A percentile compares a stretch with the other conserved stretches of the same genome.
Conservation (phyloP, 2,797 vertebrate genomes). For the Malacoctenus gilli region DNA sequence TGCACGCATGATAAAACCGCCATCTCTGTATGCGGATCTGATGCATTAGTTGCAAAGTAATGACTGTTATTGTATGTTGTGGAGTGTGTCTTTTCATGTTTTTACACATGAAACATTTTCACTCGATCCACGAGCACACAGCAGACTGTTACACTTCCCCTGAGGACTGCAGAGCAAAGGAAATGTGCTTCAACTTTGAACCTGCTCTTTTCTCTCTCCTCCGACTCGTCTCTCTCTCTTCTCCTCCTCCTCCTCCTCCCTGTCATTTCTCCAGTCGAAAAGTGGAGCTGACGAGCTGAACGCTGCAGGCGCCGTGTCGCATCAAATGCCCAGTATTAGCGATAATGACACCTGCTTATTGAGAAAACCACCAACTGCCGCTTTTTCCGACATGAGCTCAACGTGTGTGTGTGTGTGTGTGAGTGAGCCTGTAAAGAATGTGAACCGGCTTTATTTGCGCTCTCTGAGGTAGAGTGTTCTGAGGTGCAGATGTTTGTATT, state of each 20-base stretch:
- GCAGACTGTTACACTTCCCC: conserved; percentile 33
- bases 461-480: conserved; percentile 18
- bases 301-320: conserved; percentile 38
- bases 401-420: conserved; percentile 7
- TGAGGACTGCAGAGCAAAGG: conserved; percentile 18
- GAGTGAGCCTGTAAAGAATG: background rate
- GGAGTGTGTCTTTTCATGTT: conserved; percentile 14
- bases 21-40: conserved; percentile 21
- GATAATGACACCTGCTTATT: conserved; percentile 56
- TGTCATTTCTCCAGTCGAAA: conserved; percentile 43
- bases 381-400: conserved; percentile 9
- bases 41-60: conserved; percentile 14
- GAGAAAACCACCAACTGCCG: conserved; percentile 30
- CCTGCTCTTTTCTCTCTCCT: conserved; percentile 11
- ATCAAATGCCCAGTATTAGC: conserved; percentile 54
- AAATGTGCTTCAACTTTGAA: conserved; percentile 57
- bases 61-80: conserved; percentile 32
- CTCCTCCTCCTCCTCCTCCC: conserved; percentile 1
- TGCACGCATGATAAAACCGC: conserved; percentile 43
- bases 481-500: conserved; percentile 30
- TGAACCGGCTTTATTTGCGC: conserved; percentile 7
- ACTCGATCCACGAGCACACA: conserved; percentile 43
- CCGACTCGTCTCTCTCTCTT: conserved; percentile 1
- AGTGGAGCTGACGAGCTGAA: conserved; percentile 38
- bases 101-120: conserved; percentile 33